Conservation (phyloP, 1,140 invertebrate genomes). For the Platorchestia sp. region DNA sequence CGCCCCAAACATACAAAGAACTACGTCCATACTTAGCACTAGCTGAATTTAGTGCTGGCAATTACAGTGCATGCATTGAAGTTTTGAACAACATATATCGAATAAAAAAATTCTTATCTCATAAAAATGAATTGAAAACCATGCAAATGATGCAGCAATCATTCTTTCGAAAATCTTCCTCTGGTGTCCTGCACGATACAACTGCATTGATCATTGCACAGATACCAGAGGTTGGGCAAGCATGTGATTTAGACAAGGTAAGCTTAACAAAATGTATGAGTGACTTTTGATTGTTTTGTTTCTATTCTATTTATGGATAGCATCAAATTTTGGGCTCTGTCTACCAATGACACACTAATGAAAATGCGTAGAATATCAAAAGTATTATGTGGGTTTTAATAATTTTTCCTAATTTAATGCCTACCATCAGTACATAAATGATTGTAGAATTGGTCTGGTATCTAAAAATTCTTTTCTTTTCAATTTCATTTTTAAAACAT, state of each 20-base stretch:
- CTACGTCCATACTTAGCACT: not conserved
- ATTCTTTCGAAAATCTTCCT: not conserved
- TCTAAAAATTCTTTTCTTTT: too few relatives aligned
- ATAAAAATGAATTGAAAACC: not conserved
- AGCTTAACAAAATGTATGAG: not conserved
- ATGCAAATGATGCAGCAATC: not conserved
- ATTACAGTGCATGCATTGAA: not conserved
- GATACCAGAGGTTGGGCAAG: not conserved
- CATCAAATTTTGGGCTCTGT: too few relatives aligned
- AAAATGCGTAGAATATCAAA: too few relatives aligned
- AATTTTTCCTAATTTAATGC: too few relatives aligned
- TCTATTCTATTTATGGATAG: too few relatives aligned
- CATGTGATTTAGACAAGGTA: not conserved
- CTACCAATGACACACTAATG: too few relatives aligned
- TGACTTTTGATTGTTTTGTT: too few relatives aligned
- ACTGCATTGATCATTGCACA: not conserved
- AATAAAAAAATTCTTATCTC: not conserved
- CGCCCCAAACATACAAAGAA: not conserved
- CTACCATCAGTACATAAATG: too few relatives aligned
- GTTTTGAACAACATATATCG: not conserved
- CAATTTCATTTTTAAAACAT: too few relatives aligned
- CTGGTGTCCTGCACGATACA: not conserved
- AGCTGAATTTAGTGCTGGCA: slow-evolving; percentile 15
- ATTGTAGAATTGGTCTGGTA: too few relatives aligned
- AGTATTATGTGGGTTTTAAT: too few relatives aligned